Conservation (phyloP, 2,888 invertebrate genomes). For the Margaritifera margaritifera region DNA sequence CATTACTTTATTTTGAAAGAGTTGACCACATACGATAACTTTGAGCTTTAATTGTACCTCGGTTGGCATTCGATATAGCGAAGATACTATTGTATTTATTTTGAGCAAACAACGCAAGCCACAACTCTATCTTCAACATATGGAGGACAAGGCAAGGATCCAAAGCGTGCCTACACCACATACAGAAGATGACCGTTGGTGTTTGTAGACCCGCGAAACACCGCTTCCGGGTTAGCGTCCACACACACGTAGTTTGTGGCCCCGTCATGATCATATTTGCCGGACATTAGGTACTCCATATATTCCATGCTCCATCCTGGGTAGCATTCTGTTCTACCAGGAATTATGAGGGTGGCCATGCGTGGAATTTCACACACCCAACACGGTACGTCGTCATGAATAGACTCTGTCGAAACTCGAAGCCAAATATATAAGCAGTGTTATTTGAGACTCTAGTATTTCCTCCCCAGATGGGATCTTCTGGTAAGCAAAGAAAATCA, state of each 20-base stretch:
- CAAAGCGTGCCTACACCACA: conserved; percentile 8
- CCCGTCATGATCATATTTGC: background rate
- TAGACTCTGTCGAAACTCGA: background rate
- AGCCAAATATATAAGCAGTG: conserved; percentile 3
- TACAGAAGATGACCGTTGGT: conserved; percentile 11
- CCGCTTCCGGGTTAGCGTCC: conserved; percentile 1
- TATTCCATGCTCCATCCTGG: conserved; percentile 16
- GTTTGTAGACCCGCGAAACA: background rate
- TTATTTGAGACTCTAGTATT: background rate
- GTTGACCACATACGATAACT: no score
- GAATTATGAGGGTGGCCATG: conserved; percentile 7
- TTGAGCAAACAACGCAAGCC: conserved; percentile 16
- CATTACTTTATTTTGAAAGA: no score
- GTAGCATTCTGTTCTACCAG: conserved; percentile 6
- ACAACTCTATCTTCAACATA: conserved; percentile 5
- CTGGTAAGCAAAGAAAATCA: conserved; percentile 10
- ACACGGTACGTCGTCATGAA: conserved; percentile 12
- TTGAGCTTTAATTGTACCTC: no score
- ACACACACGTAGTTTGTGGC: conserved; percentile 10
- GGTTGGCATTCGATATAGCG: no score
- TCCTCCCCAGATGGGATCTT: conserved; percentile 3
- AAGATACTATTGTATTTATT: no score
- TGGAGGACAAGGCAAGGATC: conserved; percentile 13
- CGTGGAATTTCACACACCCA: conserved; percentile 7
- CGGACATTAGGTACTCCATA: conserved; percentile 13